Percentiles rank a stretch among this genome's conserved stretches.
phyloP scores from a whole-genome alignment of 2,888 invertebrate genomes.

The Blomia tropicalis region DNA sequence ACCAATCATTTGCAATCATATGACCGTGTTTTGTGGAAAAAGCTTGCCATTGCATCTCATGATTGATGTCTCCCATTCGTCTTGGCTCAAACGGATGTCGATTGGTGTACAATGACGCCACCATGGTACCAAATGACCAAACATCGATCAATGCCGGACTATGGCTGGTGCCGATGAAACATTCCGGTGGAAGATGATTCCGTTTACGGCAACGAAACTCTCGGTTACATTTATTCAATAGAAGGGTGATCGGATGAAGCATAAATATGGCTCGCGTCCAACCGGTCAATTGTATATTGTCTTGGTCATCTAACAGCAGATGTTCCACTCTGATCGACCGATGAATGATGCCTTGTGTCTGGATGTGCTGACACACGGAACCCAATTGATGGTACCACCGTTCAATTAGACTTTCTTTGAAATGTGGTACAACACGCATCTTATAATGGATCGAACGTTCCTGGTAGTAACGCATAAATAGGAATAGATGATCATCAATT shows the following conservation, averaged over 20 bases:
- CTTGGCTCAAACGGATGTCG: conserved; percentile 2
- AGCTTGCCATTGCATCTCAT: background rate
- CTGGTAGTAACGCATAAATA: background rate
- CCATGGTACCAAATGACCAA: background rate
- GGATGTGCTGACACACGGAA: background rate
- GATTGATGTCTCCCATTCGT: background rate
- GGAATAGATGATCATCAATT: background rate
- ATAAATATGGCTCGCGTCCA: background rate
- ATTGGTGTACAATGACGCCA: background rate
- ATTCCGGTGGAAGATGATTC: conserved; percentile 5
- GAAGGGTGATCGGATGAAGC: background rate
- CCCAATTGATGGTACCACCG: background rate
- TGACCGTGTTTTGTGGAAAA: background rate
- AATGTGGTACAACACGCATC: background rate
- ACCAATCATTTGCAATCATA: background rate
- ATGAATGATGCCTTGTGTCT: background rate
- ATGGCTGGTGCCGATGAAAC: background rate
- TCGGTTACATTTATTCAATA: conserved; percentile 3
- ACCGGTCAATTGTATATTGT: background rate
- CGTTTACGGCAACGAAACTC: background rate
- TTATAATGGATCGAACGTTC: conserved; percentile 10
- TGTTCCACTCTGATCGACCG: background rate
- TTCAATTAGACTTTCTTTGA: background rate
- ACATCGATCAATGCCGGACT: background rate
- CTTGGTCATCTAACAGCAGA: background rate